phyloP scores from a whole-genome alignment of 2,888 invertebrate species.

The Ernsta delagoae region DNA sequence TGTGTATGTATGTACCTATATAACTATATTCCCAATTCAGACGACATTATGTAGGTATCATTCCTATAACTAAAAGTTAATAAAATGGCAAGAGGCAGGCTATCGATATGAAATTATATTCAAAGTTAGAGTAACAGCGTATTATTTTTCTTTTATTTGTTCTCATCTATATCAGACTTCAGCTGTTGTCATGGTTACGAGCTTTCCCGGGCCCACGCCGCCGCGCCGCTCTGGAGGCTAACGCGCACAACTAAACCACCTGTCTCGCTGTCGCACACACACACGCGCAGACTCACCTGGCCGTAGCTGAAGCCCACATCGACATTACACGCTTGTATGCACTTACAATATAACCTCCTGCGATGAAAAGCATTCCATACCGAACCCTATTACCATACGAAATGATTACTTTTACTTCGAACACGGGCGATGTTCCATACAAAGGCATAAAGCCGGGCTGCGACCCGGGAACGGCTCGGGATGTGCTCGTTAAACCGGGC shows the following conservation, averaged over 20 bases:
- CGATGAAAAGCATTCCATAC: constrained; percentile 50
- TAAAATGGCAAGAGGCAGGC: too few species aligned
- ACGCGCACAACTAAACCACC: constrained; percentile 66
- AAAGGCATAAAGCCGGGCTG: constrained; percentile 51
- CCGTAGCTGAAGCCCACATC: constrained; percentile 46
- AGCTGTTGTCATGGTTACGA: constrained; percentile 71
- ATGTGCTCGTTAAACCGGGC: constrained; percentile 60
- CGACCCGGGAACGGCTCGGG: constrained; percentile 55
- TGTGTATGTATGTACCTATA: too few species aligned
- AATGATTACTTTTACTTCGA: constrained; percentile 44
- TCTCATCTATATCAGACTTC: constrained; percentile 56
- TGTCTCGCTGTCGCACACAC: constrained; percentile 49
- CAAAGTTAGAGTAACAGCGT: too few species aligned
- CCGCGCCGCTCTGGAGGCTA: constrained; percentile 50
- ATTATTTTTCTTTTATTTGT: constrained; percentile 59
- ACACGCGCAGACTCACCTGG: constrained; percentile 53
- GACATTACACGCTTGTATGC: constrained; percentile 63
- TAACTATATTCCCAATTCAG: too few species aligned
- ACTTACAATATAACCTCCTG: constrained; percentile 57
- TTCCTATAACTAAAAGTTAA: too few species aligned
- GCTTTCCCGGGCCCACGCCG: constrained; percentile 59
- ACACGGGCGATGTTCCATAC: constrained; percentile 30
- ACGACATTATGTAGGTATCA: too few species aligned
- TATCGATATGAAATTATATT: too few species aligned
- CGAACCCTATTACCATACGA: constrained; percentile 54